These are phyloP conservation scores for Clinocottus analis DNA, from an alignment of 2,113 vertebrate genomes.

Conservation along the genomic window DNA sequence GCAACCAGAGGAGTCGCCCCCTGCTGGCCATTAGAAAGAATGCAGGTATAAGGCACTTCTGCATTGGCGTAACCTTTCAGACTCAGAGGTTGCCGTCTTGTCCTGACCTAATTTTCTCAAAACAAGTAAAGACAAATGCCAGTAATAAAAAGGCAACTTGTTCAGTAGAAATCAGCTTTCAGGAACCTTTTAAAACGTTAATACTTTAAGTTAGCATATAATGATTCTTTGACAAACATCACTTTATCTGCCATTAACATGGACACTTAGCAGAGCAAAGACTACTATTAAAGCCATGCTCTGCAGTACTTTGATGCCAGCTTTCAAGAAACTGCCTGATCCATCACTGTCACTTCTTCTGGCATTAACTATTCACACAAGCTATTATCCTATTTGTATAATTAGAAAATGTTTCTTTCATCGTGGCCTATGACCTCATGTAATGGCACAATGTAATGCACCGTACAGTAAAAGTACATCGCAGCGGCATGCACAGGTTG, in stretches of 20 bases:
- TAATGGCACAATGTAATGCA: not conserved
- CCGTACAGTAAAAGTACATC: not conserved
- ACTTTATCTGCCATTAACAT: not conserved
- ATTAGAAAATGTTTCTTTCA: not conserved
- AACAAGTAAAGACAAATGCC: not conserved
- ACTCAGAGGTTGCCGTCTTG: no score
- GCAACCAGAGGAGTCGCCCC: not conserved
- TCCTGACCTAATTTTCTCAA: not conserved
- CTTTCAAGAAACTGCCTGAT: not conserved
- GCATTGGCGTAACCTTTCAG: no score
- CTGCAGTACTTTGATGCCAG: not conserved
- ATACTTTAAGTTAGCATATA: not conserved
- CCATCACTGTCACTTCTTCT: not conserved
- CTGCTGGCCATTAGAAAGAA: not conserved
- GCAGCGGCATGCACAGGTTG: not conserved
- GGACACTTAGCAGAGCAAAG: not conserved
- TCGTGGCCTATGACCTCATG: conserved; percentile 1
- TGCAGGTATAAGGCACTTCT: not conserved
- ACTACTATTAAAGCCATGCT: not conserved
- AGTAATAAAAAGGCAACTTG: not conserved
- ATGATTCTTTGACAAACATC: not conserved
- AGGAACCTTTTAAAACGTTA: not conserved
- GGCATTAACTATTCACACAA: not conserved
- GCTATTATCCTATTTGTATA: not conserved
- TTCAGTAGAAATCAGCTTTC: not conserved